These are phyloP conservation scores for Hyperoplus lanceolatus DNA, from an alignment of 2,797 vertebrate species.

Conservation along the genomic window DNA sequence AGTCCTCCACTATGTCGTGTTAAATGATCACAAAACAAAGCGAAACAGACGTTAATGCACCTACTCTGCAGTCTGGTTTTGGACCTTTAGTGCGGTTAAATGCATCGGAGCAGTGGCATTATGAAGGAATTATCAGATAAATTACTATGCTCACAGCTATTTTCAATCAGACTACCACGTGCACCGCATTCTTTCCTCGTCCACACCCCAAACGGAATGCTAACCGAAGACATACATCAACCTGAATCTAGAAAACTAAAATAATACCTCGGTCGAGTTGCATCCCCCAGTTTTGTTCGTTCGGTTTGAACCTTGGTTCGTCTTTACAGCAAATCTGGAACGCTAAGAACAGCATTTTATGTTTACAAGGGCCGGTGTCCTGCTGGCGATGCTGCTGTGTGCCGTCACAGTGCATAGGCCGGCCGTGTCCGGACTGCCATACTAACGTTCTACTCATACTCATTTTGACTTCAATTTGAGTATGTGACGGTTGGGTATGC, in stretches of 20 bases:
- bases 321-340: too few relatives aligned
- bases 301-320: too few relatives aligned
- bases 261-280: background rate
- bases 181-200: background rate
- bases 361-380: fast-evolving
- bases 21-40: background rate
- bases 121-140: background rate
- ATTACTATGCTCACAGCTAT: too few relatives aligned
- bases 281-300: background rate
- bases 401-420: too few relatives aligned
- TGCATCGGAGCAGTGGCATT: background rate
- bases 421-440: too few relatives aligned
- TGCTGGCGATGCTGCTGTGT: too few relatives aligned
- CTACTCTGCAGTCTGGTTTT: too few relatives aligned
- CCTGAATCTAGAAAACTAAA: fast-evolving
- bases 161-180: background rate
- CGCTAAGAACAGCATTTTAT: background rate
- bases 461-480: too few relatives aligned
- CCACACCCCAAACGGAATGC: background rate
- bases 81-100: background rate
- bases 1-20: background rate
- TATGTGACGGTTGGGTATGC: too few relatives aligned
- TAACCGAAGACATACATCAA: background rate
- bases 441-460: too few relatives aligned
- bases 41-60: too few relatives aligned